A percentile compares a stretch with the other conserved stretches of the same genome.
These are phyloP conservation scores for Antheraea yamamai DNA, from an alignment of 2,888 invertebrate species.

Conservation along the genomic window DNA sequence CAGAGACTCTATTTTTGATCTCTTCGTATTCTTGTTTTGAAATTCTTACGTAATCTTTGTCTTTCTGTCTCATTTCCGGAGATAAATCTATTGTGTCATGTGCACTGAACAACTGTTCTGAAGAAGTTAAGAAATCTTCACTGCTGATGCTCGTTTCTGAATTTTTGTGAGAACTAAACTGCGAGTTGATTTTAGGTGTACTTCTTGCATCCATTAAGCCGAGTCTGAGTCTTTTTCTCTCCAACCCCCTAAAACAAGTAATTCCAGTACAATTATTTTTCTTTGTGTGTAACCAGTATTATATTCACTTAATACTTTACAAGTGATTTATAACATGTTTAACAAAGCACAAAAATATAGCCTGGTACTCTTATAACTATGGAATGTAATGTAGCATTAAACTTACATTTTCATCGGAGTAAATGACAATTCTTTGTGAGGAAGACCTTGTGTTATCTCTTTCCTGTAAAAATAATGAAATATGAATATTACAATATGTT, in stretches of 20 bases:
- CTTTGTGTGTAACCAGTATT: neutral
- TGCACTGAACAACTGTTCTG: slow-evolving; percentile 70
- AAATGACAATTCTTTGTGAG: slow-evolving; percentile 82
- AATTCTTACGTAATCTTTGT: slow-evolving; percentile 86
- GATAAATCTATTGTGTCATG: slow-evolving; percentile 74
- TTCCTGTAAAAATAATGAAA: slow-evolving; percentile 73
- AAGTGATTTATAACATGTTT: neutral
- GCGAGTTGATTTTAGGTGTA: slow-evolving; percentile 65
- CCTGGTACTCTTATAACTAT: neutral
- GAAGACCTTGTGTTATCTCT: slow-evolving; percentile 83
- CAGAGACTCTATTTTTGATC: slow-evolving; percentile 88
- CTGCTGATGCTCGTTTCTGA: slow-evolving; percentile 71
- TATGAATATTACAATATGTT: neutral
- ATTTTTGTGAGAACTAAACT: slow-evolving; percentile 62
- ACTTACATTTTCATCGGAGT: slow-evolving; percentile 85
- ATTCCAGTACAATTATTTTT: neutral
- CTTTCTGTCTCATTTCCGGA: slow-evolving; percentile 63
- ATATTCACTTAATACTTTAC: neutral
- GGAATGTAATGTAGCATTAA: neutral
- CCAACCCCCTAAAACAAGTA: slow-evolving; percentile 61
- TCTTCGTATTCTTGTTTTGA: slow-evolving; percentile 90
- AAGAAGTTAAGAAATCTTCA: slow-evolving; percentile 71
- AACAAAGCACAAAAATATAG: neutral
- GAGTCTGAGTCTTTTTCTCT: slow-evolving; percentile 73
- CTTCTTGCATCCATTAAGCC: slow-evolving; percentile 73